Base-by-base conservation (phyloP, 2,113 vertebrate species). In the Onychostruthus taczanowskii region DNA sequence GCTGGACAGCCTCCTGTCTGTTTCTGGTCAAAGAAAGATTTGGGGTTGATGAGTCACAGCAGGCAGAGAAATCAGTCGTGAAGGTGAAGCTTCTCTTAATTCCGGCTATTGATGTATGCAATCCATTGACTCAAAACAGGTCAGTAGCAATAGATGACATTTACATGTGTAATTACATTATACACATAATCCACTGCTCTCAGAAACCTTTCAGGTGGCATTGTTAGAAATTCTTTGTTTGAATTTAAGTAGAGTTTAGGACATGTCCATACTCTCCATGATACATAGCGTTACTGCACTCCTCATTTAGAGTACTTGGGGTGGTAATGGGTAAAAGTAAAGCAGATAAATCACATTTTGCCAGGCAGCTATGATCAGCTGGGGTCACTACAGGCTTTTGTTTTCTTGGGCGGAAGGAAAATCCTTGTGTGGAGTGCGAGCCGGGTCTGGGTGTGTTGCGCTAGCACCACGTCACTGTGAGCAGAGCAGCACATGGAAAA, bases 391-490 rank as follows among this genome's bases (percentile, higher is more conserved):
- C 59, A 75, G 30, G 28, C 17, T 75, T 86, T 70, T 9, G 33
- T 70, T 72, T 56, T 24, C 16, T 16, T 1, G 3, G 23, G 33
- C 7, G 11, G 62, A 59, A 67, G 37, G 53, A 39, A 84, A 63
- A 64, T 4, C 16, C 35, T 22, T 14, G 7, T n/a, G 20, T 43
- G 58, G 23, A 30, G 41, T 6, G 33, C 0, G 2, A n/a, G 52
- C 17, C 1, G 1, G 23, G 10, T 35, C 52, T 24, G 37, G 18
- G 12, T 26, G 50, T 59, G 56, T 35, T 76, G 41, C 0, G 1
- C 24, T 62, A 46, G 24, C 3, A 0, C n/a, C 26, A 9, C 4
- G 2, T 39, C 89, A 62, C 76, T 3, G 6, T 0, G 0, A 64
- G 53, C 43, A 37, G 66, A 56, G 56, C 62, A 78, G 41, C 31